Evolutionary conservation across 2,797 vertebrate genomes (phyloP).

Genomic region (Alouatta caraya): DNA sequence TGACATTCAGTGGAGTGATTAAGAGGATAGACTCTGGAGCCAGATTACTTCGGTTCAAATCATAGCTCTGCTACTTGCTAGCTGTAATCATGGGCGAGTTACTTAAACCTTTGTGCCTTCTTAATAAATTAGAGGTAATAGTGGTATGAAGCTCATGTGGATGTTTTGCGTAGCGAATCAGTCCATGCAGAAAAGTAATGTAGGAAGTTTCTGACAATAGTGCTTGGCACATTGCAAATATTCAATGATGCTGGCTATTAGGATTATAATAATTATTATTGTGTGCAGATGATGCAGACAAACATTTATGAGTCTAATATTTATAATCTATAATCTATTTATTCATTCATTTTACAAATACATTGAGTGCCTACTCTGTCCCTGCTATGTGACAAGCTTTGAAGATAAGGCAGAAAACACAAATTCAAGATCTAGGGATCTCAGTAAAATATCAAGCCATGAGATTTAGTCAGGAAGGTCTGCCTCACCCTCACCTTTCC

Average conservation of each 20-base stretch:
- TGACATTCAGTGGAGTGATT: background rate
- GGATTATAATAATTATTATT: background rate
- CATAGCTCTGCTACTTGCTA: background rate
- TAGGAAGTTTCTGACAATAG: background rate
- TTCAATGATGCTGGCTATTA: background rate
- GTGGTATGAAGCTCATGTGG: background rate
- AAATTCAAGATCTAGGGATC: background rate
- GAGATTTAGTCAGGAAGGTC: background rate
- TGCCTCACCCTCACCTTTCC: no score
- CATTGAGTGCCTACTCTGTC: background rate
- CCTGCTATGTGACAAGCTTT: background rate
- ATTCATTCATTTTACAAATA: background rate
- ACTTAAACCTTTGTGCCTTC: background rate
- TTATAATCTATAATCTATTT: background rate
- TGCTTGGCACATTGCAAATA: background rate
- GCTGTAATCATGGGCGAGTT: background rate
- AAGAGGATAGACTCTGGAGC: background rate
- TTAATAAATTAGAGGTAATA: background rate
- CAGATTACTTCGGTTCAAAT: background rate
- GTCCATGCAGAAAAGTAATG: background rate
- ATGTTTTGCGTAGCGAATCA: background rate
- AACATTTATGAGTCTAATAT: background rate
- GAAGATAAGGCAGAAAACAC: background rate
- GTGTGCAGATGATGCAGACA: background rate
- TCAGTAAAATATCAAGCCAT: background rate